Evolutionary conservation across 1,140 invertebrate genomes (phyloP).

Genomic region (Metopolophium dirhodum): DNA sequence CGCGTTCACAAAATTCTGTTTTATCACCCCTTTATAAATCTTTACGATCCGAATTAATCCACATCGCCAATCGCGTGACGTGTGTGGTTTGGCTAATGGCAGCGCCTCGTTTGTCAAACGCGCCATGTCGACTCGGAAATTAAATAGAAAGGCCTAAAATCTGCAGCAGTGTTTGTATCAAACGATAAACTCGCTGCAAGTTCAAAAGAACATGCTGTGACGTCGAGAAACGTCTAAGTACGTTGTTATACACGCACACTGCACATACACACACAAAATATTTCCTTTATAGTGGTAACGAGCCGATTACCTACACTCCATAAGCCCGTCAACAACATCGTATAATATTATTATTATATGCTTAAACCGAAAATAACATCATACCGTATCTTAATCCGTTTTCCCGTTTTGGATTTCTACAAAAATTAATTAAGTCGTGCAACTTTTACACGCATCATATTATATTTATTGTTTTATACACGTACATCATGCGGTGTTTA

Average conservation of each 20-base stretch:
- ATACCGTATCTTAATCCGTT: neutral
- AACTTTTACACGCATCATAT: neutral
- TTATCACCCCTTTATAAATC: constrained; percentile 8
- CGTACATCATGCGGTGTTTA: neutral
- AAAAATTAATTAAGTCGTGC: neutral
- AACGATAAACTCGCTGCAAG: neutral
- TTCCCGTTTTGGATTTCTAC: neutral
- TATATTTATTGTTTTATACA: neutral
- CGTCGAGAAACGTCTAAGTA: neutral
- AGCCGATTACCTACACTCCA: neutral
- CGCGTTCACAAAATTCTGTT: neutral
- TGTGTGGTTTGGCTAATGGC: neutral
- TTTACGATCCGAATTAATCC: neutral
- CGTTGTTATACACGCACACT: neutral
- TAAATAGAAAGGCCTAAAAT: neutral
- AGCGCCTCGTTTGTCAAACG: neutral
- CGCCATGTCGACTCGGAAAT: neutral
- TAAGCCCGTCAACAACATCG: neutral
- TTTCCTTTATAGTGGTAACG: neutral
- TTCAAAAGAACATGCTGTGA: neutral
- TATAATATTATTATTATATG: neutral
- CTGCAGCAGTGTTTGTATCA: neutral
- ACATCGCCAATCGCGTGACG: neutral
- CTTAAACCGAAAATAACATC: neutral
- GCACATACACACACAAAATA: neutral